Conservation (phyloP, 2,888 invertebrate species). For the Gastracanthus pulcherrimus region DNA sequence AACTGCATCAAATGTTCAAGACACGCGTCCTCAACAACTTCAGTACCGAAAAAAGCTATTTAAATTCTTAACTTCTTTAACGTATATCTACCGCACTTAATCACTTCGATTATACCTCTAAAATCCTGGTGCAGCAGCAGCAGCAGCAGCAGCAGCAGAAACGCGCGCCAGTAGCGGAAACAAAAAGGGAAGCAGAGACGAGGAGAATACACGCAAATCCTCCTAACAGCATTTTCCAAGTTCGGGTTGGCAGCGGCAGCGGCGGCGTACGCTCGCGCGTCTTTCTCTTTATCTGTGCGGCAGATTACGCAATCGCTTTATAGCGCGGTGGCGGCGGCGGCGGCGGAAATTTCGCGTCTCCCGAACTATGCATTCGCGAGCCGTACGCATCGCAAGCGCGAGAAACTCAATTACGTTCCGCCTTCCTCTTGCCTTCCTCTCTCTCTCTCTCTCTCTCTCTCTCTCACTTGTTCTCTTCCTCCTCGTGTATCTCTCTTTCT, state of each 20-base stretch:
- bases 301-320: conserved; percentile 59
- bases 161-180: background rate
- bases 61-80: background rate
- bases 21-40: too few relatives aligned
- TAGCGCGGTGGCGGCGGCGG: conserved; percentile 27
- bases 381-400: conserved; percentile 25
- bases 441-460: background rate
- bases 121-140: background rate
- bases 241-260: too few relatives aligned
- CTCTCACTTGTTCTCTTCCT: background rate
- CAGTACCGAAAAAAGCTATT: too few relatives aligned
- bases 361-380: conserved; percentile 26
- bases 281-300: conserved; percentile 59
- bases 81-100: background rate
- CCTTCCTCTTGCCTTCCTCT: background rate
- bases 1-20: too few relatives aligned
- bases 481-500: background rate
- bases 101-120: background rate
- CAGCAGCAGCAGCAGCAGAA: background rate
- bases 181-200: background rate
- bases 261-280: background rate
- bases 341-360: conserved; percentile 45
- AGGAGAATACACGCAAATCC: conserved; percentile 42
- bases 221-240: conserved; percentile 59
- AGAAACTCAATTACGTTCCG: conserved; percentile 48